Evolutionary conservation across 2,888 invertebrate genomes (phyloP), one percentile per base, ranked within the genome.

Genomic region (Tineola bisselliella): DNA sequence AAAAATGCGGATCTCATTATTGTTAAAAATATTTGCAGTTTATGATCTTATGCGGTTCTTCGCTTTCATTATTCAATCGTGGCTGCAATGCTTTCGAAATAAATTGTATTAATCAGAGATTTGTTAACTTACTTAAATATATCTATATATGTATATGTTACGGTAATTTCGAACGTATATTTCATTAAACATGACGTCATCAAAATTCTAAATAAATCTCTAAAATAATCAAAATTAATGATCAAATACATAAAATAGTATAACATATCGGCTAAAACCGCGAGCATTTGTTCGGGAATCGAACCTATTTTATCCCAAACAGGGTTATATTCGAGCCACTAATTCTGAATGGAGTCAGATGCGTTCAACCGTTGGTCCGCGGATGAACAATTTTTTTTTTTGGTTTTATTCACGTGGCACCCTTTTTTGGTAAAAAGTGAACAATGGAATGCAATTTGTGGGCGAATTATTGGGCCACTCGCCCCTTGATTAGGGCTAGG

Each of bases 381-480:
- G 48, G 60, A 8, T 30, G 18, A 31, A 77, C 75, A 77, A 77
- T 78, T 76, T 74, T 71, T 74, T n/a, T 75, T 69, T 73, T 70
- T 70, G 69, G 17, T 15, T 56, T 15, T 15, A 33, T 33, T 54
- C 31, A 10, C 12, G n/a, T 15, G 11, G 70, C 77, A 75, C 80
- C 83, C 81, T 76, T 74, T 70, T 25, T 25, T 73, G 75, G 79
- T 84, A 87, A 87, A 87, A 86, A 87, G 77, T 84, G 86, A 86
- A 87, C 87, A 86, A 86, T 86, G 84, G 84, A 77, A 78, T 81
- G 84, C 86, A 86, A 87, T 87, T 86, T 87, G 86, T 78, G 84
- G 84, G 77, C 76, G 78, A 84, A 83, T 81, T 81, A 61, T 61
- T 79, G 69, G 84, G 82, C 78, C 82, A 80, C 73, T 44, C 61